phyloP scores from a whole-genome alignment of 2,888 invertebrate species.

The Mesorhabditis spiculigera region DNA sequence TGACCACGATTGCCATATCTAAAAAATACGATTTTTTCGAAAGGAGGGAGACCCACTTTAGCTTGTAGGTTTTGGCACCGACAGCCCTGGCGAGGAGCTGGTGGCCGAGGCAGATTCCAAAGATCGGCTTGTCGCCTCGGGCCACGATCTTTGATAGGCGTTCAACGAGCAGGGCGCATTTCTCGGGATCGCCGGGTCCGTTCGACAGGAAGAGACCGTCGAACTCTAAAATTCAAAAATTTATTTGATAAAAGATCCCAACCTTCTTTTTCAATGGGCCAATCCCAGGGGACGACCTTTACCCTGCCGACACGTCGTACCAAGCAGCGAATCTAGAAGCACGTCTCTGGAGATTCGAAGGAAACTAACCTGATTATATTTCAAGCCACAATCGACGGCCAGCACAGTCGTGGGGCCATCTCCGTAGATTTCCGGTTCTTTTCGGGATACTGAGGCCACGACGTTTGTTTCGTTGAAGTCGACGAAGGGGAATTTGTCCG shows the following conservation, averaged over 20 bases:
- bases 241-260: not conserved
- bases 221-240: constrained; percentile 62
- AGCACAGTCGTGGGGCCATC: constrained; percentile 64
- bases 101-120: constrained; percentile 97
- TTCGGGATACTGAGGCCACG: constrained; percentile 83
- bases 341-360: too few relatives aligned
- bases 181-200: constrained; percentile 90
- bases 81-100: constrained; percentile 87
- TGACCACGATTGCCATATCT: constrained; percentile 97
- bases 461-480: constrained; percentile 86
- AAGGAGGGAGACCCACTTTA: constrained; percentile 70
- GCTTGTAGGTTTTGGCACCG: constrained; percentile 87
- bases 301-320: constrained; percentile 80
- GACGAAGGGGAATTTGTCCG: constrained; percentile 62
- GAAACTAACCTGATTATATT: constrained; percentile 75
- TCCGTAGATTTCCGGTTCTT: constrained; percentile 59
- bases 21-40: constrained; percentile 19
- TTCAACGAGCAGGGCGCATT: constrained; percentile 74
- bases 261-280: constrained; percentile 54
- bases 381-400: constrained; percentile 90
- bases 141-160: constrained; percentile 62
- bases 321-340: constrained; percentile 73
- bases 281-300: constrained; percentile 87
- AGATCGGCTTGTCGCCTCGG: constrained; percentile 73
- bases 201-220: constrained; percentile 96